Evolutionary conservation across 2,113 vertebrate genomes (phyloP), one percentile per base, ranked within the genome.

Genomic region (Eurystomus gularis): DNA sequence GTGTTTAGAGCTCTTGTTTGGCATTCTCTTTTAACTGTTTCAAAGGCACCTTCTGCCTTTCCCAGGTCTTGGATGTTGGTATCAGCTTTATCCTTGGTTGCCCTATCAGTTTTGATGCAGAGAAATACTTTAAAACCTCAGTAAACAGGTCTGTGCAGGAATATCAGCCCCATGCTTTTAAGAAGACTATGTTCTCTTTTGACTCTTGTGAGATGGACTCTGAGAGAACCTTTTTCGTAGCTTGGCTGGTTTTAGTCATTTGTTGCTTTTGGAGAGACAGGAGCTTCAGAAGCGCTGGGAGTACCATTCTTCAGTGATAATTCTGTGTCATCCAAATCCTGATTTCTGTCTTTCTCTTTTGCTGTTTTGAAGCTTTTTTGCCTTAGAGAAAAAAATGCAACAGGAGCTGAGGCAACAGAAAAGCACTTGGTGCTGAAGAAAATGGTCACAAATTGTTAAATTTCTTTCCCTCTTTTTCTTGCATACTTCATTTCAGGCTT

Each of bases 301-400:
- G 58, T 44, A 31, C 85, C 44, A 83, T 88, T 58, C 71, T 42
- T 52, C 64, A 23, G 26, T 13, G 76, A 69, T 85, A 80, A 72
- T 49, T 81, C 46, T 71, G 49, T 81, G 23, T 62, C 82, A 48
- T 73, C 79, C 82, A 81, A 68, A 90, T 90, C 60, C 71, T 86
- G 85, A 79, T 94, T 55, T 58, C 3, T 87, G 55, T 71, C 78
- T 61, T 44, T 49, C 25, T 62, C 23, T 83, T 70, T 39, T 42
- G 16, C 55, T 46, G 26, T 77, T 93, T 78, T 71, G 46, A 73
- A 71, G 75, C 24, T 60, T 75, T 24, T 75, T 93, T 89, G 69
- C 83, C 76, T 42, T 37, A 60, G 54, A 86, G 86, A 40, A 60
- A 60, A 42, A 86, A 69, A 9, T 1, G 2, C 73, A 78, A 29